These are phyloP conservation scores for Xiphophorus birchmanni DNA, from an alignment of 2,797 vertebrate genomes.

Conservation along the genomic window DNA sequence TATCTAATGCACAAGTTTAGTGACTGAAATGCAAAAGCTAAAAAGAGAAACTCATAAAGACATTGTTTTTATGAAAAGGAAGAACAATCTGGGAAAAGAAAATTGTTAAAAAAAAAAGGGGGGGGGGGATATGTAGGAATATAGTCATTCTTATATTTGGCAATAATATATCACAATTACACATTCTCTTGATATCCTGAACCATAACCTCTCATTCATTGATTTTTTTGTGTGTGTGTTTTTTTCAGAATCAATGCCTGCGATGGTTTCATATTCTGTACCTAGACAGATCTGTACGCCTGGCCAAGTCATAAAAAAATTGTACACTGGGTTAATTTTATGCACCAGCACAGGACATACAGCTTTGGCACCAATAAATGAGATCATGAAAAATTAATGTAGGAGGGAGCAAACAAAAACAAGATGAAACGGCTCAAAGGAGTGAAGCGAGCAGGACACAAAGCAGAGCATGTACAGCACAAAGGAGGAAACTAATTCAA, in stretches of 20 bases:
- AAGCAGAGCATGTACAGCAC: neutral
- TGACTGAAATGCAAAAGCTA: neutral
- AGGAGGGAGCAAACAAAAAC: conserved; percentile 3
- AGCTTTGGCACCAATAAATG: neutral
- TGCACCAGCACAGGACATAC: neutral
- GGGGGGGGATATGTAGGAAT: neutral
- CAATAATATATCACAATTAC: neutral
- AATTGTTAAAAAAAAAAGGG: neutral
- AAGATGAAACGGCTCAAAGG: neutral
- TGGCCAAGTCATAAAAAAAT: neutral
- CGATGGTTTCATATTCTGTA: neutral
- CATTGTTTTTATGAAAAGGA: neutral
- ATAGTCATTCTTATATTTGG: neutral
- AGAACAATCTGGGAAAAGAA: neutral
- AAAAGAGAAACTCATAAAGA: neutral
- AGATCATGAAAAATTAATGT: conserved; percentile 4
- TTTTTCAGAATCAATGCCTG: neutral
- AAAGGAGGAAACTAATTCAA: neutral
- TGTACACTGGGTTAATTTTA: neutral
- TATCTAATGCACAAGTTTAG: neutral
- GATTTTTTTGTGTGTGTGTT: neutral
- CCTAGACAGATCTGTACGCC: neutral
- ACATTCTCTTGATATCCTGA: neutral
- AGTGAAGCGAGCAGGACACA: neutral
- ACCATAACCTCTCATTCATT: neutral